phyloP scores from a whole-genome alignment of 2,888 invertebrate species.

The Cryptosula pallasiana region DNA sequence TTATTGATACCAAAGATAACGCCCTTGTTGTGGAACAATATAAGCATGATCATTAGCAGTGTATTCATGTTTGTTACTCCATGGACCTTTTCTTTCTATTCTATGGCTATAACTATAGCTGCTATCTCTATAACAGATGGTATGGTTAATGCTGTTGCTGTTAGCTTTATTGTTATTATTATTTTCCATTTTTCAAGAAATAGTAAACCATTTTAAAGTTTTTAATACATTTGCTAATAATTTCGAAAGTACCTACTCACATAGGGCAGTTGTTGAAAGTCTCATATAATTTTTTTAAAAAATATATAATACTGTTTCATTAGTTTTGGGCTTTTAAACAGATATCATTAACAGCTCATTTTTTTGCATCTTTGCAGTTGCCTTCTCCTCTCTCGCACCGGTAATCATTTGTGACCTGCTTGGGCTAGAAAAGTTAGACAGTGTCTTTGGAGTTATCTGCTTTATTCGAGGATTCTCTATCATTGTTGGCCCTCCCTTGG shows the following conservation, averaged over 20 bases:
- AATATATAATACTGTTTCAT: no score
- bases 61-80: conserved; percentile 77
- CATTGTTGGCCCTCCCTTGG: conserved; percentile 74
- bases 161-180: no score
- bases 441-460: conserved; percentile 92
- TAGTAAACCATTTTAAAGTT: no score
- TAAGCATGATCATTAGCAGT: conserved; percentile 80
- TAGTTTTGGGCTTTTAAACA: no score
- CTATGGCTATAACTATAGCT: conserved; percentile 60
- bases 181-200: no score
- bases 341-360: no score
- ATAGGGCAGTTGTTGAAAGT: no score
- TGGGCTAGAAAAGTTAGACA: conserved; percentile 90
- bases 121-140: not conserved
- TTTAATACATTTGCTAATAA: no score
- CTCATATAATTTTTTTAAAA: no score
- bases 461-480: conserved; percentile 91
- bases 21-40: conserved; percentile 81
- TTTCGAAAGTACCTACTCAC: no score
- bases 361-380: conserved; percentile 61
- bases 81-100: conserved; percentile 69
- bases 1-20: conserved; percentile 63
- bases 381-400: conserved; percentile 94
- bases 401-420: conserved; percentile 93
- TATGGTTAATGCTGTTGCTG: no score